Evolutionary conservation across 2,888 invertebrate genomes (phyloP).

Genomic region (Gymnoscelis rufifasciata): DNA sequence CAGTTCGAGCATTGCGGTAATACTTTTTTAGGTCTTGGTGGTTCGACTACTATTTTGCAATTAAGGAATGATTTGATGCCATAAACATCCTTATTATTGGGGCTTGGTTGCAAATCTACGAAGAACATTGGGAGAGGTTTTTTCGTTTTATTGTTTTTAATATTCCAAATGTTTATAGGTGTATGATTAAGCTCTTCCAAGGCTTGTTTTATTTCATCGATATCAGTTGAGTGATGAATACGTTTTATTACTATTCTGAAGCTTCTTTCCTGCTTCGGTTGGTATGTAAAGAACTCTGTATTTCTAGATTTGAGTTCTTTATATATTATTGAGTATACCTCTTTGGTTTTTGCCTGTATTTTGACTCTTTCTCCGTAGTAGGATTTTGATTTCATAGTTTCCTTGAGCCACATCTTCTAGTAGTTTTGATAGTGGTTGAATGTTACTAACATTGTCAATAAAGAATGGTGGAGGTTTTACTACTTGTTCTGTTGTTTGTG

Average conservation of each 20-base stretch:
- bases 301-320: neutral
- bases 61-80: neutral
- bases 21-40: neutral
- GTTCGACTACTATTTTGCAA: neutral
- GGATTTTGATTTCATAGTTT: neutral
- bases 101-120: neutral
- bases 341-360: neutral
- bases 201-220: neutral
- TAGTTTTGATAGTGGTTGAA: neutral
- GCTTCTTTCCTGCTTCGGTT: neutral
- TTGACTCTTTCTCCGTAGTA: neutral
- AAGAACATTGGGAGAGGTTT: neutral
- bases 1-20: neutral
- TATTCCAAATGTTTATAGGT: neutral
- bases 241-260: too few relatives aligned
- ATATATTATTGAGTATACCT: too few relatives aligned
- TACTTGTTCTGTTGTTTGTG: neutral
- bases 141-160: neutral
- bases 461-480: neutral
- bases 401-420: neutral
- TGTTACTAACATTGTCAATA: slow-evolving; percentile 8
- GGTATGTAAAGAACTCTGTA: neutral
- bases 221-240: neutral
- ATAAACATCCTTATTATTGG: neutral
- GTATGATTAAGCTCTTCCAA: neutral